Evolutionary conservation across 2,113 vertebrate species (phyloP).

Genomic region (Pardalotus punctatus): DNA sequence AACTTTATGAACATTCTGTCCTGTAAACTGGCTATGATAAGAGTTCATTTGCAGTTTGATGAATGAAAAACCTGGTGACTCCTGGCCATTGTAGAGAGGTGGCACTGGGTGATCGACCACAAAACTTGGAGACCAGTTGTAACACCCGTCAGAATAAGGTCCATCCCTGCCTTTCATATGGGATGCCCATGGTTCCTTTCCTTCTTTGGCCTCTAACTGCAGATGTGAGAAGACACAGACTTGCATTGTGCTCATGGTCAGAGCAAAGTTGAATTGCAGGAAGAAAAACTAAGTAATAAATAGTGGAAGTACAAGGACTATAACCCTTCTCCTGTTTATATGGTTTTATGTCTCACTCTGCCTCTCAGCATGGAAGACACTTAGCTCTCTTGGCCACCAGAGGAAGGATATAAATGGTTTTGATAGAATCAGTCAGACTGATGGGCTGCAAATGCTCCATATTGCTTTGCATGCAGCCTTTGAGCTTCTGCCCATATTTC

Average conservation of each 20-base stretch:
- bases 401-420: background rate
- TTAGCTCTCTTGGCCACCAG: background rate
- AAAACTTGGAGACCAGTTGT: background rate
- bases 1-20: background rate
- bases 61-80: background rate
- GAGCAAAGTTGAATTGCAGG: background rate
- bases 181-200: background rate
- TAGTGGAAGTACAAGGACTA: background rate
- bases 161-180: background rate
- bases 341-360: background rate
- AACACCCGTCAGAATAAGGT: background rate
- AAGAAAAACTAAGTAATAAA: background rate
- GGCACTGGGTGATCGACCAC: fast-evolving
- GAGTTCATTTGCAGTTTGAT: background rate
- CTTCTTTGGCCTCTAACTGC: background rate
- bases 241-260: background rate
- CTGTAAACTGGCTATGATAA: background rate
- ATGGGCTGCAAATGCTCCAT: background rate
- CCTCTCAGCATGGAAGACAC: background rate
- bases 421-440: background rate
- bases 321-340: background rate
- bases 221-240: background rate
- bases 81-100: background rate
- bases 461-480: background rate
- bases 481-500: background rate